Conservation (phyloP, 2,797 vertebrate species). For the Epinephelus malabaricus region DNA sequence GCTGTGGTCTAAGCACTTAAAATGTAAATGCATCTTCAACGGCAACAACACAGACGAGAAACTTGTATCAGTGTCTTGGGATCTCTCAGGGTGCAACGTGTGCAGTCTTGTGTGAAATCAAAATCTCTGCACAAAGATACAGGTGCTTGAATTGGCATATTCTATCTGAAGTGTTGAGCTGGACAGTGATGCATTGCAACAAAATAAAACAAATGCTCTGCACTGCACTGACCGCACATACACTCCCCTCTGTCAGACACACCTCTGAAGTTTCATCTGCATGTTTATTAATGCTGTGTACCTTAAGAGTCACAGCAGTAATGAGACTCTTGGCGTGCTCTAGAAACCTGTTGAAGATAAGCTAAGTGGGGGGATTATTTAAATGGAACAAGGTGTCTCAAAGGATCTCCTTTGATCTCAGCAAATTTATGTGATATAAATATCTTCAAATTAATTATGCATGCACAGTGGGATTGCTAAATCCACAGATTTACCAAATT, state of each 20-base stretch:
- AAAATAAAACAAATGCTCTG: slow-evolving; percentile 24
- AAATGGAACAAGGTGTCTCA: slow-evolving; percentile 79
- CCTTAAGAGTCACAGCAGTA: slow-evolving; percentile 25
- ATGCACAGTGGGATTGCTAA: slow-evolving; percentile 61
- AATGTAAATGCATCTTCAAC: slow-evolving; percentile 76
- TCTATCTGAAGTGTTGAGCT: background rate
- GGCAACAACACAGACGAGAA: slow-evolving; percentile 38
- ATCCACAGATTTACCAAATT: slow-evolving; percentile 58
- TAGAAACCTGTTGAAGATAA: slow-evolving; percentile 57
- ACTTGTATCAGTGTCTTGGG: slow-evolving; percentile 48
- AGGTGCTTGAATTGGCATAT: slow-evolving; percentile 15
- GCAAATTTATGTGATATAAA: slow-evolving; percentile 77
- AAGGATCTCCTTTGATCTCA: slow-evolving; percentile 76
- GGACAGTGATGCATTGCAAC: slow-evolving; percentile 49
- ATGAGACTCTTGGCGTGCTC: slow-evolving; percentile 12
- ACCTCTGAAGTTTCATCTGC: background rate
- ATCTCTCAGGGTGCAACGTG: slow-evolving; percentile 35
- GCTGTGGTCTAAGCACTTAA: slow-evolving; percentile 67
- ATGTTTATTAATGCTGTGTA: slow-evolving; percentile 6
- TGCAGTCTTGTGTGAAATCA: slow-evolving; percentile 49
- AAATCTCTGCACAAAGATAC: slow-evolving; percentile 36
- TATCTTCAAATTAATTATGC: slow-evolving; percentile 77
- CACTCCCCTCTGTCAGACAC: background rate
- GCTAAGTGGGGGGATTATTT: slow-evolving; percentile 66
- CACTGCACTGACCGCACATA: background rate